A percentile compares a stretch with the other conserved stretches of the same genome.
Conservation (phyloP, 2,797 vertebrate genomes). For the Sternotherus odoratus region DNA sequence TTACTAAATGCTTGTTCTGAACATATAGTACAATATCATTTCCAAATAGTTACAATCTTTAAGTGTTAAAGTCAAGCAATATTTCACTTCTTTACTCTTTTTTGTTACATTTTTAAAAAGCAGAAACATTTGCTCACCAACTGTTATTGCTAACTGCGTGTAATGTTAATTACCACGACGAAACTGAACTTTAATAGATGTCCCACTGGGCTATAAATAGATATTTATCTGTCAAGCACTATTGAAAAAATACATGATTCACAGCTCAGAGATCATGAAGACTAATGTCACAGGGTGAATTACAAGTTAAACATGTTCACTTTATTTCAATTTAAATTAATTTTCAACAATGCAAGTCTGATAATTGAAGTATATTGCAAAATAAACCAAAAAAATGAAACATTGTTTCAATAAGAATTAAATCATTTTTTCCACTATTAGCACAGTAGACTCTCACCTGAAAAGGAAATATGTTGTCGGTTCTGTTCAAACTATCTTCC, state of each 20-base stretch:
- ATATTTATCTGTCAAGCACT: slow-evolving; percentile 35
- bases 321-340: background rate
- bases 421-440: slow-evolving; percentile 27
- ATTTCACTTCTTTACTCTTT: background rate
- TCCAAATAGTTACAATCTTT: slow-evolving; percentile 34
- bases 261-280: background rate
- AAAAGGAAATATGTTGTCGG: slow-evolving; percentile 96
- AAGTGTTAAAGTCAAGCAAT: slow-evolving; percentile 34
- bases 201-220: background rate
- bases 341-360: background rate
- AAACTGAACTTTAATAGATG: background rate
- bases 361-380: background rate
- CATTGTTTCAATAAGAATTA: background rate
- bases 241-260: slow-evolving; percentile 13
- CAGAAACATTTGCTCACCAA: background rate
- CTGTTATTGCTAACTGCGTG: background rate
- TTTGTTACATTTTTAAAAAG: background rate
- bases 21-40: background rate
- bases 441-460: slow-evolving; percentile 87
- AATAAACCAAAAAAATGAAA: background rate
- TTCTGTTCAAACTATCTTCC: slow-evolving; percentile 94
- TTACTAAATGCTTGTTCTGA: background rate
- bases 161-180: background rate
- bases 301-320: background rate
- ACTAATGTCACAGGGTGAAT: slow-evolving; percentile 12